phyloP scores from a whole-genome alignment of 1,140 invertebrate genomes.

The Ctenoplectra terminalis region DNA sequence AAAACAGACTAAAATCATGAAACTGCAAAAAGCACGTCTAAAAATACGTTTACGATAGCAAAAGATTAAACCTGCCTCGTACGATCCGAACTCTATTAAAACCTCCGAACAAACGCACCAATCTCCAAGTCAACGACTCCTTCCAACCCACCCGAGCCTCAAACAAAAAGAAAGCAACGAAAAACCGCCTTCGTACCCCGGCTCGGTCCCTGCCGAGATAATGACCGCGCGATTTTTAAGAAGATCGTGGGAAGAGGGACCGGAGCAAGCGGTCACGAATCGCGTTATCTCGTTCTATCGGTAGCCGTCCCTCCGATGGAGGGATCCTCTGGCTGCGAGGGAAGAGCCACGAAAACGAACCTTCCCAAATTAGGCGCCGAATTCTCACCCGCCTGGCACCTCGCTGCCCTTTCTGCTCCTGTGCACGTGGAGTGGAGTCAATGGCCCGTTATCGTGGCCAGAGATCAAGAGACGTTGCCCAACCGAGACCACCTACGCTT shows the following conservation, averaged over 20 bases:
- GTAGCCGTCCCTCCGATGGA: conserved; percentile 13
- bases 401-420: conserved; percentile 54
- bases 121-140: too few species aligned
- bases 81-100: too few species aligned
- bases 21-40: too few species aligned
- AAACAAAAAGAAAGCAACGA: too few species aligned
- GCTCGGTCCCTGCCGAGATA: not conserved
- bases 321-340: not conserved
- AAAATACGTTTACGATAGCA: too few species aligned
- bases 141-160: too few species aligned
- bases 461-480: conserved; percentile 46
- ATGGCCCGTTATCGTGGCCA: conserved; percentile 58
- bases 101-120: too few species aligned
- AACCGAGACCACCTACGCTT: conserved; percentile 58
- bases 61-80: too few species aligned
- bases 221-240: conserved; percentile 36
- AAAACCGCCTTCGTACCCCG: not conserved
- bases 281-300: conserved; percentile 62
- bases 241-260: conserved; percentile 48
- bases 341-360: conserved; percentile 19
- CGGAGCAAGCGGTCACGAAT: conserved; percentile 14
- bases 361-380: conserved; percentile 67
- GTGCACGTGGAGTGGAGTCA: conserved; percentile 60
- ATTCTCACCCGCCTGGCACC: conserved; percentile 57
- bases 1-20: too few species aligned